These are phyloP conservation scores for Mixornis gularis DNA, from an alignment of 2,113 vertebrate species.

Conservation along the genomic window DNA sequence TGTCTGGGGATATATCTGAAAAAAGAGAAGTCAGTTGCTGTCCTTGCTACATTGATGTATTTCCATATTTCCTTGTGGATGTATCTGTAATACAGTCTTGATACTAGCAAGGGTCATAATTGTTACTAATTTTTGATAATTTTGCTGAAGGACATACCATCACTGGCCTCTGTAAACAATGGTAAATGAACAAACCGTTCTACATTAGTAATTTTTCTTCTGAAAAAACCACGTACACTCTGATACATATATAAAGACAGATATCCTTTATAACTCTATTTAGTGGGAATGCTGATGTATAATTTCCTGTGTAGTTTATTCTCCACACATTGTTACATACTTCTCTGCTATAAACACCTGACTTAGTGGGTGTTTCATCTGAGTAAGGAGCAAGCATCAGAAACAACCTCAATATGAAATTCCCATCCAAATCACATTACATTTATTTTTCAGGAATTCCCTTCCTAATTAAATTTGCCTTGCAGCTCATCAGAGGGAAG, in stretches of 20 bases:
- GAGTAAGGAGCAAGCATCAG: background rate
- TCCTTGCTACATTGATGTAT: accelerated
- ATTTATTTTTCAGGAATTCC: background rate
- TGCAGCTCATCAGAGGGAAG: background rate
- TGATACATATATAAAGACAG: background rate
- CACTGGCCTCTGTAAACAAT: background rate
- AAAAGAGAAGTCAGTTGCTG: background rate
- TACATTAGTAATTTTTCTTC: background rate
- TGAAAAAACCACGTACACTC: background rate
- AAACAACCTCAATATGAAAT: background rate
- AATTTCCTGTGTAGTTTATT: background rate
- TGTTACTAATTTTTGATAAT: background rate
- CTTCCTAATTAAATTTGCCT: background rate
- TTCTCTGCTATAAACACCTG: background rate
- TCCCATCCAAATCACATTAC: background rate
- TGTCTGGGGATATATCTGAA: background rate
- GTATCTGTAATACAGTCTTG: background rate
- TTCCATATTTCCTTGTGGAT: background rate
- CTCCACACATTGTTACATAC: background rate
- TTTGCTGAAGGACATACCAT: background rate
- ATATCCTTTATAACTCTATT: background rate
- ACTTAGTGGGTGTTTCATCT: background rate
- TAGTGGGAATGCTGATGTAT: background rate
- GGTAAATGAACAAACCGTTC: background rate
- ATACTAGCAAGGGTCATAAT: background rate